Percentiles rank a stretch among this genome's conserved stretches.
Evolutionary conservation across 2,888 invertebrate species (phyloP).

Genomic region (Trissonchulus latispiculum): DNA sequence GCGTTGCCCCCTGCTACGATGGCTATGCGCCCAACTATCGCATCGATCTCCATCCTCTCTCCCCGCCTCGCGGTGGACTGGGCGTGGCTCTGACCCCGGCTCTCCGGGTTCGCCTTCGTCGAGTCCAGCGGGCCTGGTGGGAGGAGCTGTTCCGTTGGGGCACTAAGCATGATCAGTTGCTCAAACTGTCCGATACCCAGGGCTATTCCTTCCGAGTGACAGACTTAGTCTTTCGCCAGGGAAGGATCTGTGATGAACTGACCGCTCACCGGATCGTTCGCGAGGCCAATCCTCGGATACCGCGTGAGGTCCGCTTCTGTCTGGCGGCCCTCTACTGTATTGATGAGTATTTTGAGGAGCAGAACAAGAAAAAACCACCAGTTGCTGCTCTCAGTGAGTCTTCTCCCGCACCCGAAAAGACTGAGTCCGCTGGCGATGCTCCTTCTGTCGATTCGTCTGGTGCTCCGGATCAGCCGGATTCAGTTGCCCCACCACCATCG

Average conservation of each 20-base stretch:
- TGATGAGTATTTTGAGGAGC: no score
- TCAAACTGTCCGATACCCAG: neutral
- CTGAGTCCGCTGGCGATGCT: no score
- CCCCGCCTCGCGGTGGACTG: neutral
- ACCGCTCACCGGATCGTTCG: neutral
- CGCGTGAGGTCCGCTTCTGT: neutral
- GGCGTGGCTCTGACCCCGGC: neutral
- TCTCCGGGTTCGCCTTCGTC: neutral
- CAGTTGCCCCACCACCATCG: no score
- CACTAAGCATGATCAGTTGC: neutral
- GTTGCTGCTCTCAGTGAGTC: neutral
- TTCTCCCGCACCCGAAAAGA: neutral
- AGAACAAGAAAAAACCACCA: no score
- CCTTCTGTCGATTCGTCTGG: no score
- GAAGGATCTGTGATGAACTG: neutral
- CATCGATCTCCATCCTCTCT: neutral
- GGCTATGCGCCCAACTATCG: no score
- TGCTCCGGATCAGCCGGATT: no score
- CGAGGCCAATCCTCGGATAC: neutral
- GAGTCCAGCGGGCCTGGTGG: neutral
- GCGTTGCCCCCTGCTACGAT: no score
- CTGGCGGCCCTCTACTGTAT: neutral
- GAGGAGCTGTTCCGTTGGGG: neutral
- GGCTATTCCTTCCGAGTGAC: neutral
- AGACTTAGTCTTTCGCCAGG: neutral